Base-by-base conservation (phyloP, 2,888 invertebrate species). In the Scaptomyza flava region DNA sequence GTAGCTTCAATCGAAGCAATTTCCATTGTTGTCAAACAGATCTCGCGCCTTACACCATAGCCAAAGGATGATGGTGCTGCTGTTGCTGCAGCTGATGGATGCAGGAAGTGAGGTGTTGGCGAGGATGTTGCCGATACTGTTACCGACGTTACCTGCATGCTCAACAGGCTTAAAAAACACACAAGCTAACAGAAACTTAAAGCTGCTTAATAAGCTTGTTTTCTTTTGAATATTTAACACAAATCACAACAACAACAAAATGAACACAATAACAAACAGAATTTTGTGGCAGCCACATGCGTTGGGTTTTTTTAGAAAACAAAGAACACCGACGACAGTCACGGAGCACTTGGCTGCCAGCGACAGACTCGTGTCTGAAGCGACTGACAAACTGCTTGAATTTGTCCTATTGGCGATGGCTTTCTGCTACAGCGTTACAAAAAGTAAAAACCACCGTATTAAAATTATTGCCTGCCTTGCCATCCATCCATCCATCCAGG, bases 381-480 rank as follows among this genome's bases (percentile, higher is more conserved):
- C 74, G 73, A 78, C 74, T 73, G 78, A 54, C 77, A 41, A 45
- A 41, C 68, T 64, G 69, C 46, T 36, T 50, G 14, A 62, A 57
- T 51, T 47, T 56, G 62, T 14, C 56, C 42, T 12, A 30, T 27
- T 42, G 41, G 33, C 41, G 46, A 27, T 42, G 47, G 17, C 48
- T 43, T 48, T 41, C 63, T 31, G 58, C 11, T 51, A 2, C 12
- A 27, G 23, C 43, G 58, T 63, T 63, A 50, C 63, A 50, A 62
- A 43, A 62, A 48, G 20, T 50, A 42, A 58, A 69, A 70, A 67
- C 67, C 62, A 53, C 65, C 65, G 61, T 60, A 77, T 77, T 51
- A 51, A 51, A 51, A 51, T 51, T 51, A 51, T 51, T 51, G 27
- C 51, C 30, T 30, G 46, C 46, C 30, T n/a, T 5, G 23, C 43